Evolutionary conservation across 2,797 vertebrate genomes (phyloP).

Genomic region (Vireo griseus): DNA sequence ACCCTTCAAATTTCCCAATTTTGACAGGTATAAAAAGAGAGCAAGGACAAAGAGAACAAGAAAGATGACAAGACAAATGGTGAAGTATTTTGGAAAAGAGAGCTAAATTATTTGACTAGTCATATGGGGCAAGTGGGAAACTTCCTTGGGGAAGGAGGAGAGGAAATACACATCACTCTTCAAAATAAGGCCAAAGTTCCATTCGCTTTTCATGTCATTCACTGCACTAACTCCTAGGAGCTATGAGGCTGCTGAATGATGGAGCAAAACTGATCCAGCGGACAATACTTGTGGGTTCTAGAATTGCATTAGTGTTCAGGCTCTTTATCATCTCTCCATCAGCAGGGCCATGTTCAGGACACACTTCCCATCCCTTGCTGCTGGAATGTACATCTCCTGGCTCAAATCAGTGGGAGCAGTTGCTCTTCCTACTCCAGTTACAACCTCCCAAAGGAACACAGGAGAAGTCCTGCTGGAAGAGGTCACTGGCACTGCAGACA

Average conservation of each 20-base stretch:
- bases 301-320: neutral
- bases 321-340: neutral
- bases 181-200: neutral
- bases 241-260: fast-evolving
- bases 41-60: neutral
- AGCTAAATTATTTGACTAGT: neutral
- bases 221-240: neutral
- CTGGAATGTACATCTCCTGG: neutral
- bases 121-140: neutral
- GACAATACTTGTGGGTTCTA: neutral
- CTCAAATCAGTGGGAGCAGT: neutral
- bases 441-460: neutral
- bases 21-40: neutral
- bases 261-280: neutral
- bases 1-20: neutral
- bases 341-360: neutral
- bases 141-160: neutral
- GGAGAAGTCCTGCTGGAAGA: neutral
- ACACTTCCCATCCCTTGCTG: neutral
- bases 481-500: neutral
- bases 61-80: neutral
- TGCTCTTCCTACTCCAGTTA: neutral
- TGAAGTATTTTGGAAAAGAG: neutral
- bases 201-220: neutral
- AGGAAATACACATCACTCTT: neutral